A percentile compares a stretch with the other conserved stretches of the same genome.
These are phyloP conservation scores for Parazoanthus swiftii DNA, from an alignment of 92 coral and sea anemone species.

Conservation along the genomic window DNA sequence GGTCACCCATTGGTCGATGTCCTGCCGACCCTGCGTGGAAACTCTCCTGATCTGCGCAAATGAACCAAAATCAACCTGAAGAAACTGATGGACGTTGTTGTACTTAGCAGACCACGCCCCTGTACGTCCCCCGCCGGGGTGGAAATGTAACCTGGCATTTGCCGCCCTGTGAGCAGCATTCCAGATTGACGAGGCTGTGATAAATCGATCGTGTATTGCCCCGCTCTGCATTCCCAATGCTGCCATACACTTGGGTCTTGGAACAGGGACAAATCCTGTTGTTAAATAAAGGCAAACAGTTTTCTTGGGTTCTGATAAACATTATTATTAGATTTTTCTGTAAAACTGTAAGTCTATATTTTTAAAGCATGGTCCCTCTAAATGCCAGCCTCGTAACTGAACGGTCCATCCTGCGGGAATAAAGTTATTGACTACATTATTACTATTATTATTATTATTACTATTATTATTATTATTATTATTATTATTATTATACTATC, in stretches of 20 bases:
- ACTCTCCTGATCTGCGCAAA: neutral
- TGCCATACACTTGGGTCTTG: neutral
- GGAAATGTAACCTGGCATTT: conserved; percentile 12
- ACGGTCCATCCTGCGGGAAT: too few species aligned
- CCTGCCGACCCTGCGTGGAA: conserved; percentile 16
- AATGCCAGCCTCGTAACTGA: too few species aligned
- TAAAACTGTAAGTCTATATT: too few species aligned
- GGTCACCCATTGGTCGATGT: conserved; percentile 3
- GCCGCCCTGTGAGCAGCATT: neutral
- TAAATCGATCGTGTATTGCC: neutral
- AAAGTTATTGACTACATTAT: too few species aligned
- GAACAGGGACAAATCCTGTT: neutral
- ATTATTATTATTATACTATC: too few species aligned
- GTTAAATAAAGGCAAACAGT: neutral
- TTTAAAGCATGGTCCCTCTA: too few species aligned
- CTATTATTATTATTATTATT: too few species aligned
- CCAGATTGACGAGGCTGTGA: conserved; percentile 18
- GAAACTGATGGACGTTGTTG: neutral
- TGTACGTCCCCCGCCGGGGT: neutral
- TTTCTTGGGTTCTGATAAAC: too few species aligned
- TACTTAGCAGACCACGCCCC: conserved; percentile 7
- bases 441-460: too few species aligned
- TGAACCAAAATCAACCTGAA: neutral
- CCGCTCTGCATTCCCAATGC: conserved; percentile 14
- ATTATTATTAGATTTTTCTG: too few species aligned